Base-by-base conservation (phyloP, 2,888 invertebrate species). In the Lithophane ornitopus region DNA sequence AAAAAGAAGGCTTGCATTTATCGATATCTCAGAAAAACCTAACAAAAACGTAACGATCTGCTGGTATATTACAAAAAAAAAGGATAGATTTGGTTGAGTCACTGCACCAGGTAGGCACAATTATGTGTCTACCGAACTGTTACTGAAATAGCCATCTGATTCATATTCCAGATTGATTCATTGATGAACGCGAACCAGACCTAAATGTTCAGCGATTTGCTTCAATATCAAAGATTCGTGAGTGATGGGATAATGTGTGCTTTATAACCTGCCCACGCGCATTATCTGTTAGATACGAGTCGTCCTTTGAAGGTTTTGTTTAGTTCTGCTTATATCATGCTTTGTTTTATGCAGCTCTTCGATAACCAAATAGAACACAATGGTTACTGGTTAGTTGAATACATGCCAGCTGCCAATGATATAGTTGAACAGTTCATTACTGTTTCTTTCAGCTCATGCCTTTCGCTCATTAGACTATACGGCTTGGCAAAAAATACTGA, bases 71-170 rank as follows among this genome's bases (percentile, higher is more conserved):
- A 61, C 6, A 26, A 9, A 12, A 79, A 65, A 49, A 81, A 65
- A n/a, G 39, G n/a, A 41, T 52, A 67, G 52, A 34, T 54, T n/a
- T 12, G 28, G 62, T 78, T 84, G 87, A 84, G 67, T 85, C 87
- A 85, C 63, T 74, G 66, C 61, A 74, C 46, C 82, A 84, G 88
- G 85, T 84, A 89, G 74, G 62, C 79, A 85, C 77, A 71, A 76
- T 76, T 82, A 74, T 78, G 72, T 71, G 81, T 78, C 74, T 80
- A 75, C 81, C 74, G 73, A 84, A 81, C 78, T 77, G 86, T 80
- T 78, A 85, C 90, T 81, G 77, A 89, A 91, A 89, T 89, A 89
- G 82, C 87, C 72, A 79, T 77, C 87, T 90, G 90, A 91, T 80
- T 91, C 90, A 91, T 89, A 82, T 83, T 80, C 78, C 84, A 85